Percentiles rank a stretch among this genome's conserved stretches.
Conservation (phyloP, 2,888 invertebrate species). For the Diabrotica balteata region DNA sequence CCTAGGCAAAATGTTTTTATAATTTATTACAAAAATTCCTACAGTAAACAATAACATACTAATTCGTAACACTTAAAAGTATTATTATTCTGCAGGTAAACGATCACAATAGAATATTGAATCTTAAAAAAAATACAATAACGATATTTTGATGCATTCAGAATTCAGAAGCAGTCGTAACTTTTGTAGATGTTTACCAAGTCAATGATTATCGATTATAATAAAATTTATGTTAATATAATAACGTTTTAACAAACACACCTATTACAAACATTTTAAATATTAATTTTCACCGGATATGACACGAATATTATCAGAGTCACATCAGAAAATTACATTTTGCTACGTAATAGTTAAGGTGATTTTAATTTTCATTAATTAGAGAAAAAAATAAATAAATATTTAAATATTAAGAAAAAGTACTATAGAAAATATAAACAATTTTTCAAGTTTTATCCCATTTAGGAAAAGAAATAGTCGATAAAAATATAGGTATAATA, state of each 20-base stretch:
- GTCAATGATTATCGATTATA: conserved; percentile 35
- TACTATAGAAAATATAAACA: too few relatives aligned
- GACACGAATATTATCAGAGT: conserved; percentile 40
- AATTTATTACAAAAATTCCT: not conserved
- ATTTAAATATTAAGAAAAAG: too few relatives aligned
- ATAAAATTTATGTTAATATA: conserved; percentile 37
- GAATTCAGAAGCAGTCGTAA: conserved; percentile 33
- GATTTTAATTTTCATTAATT: too few relatives aligned
- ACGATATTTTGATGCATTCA: conserved; percentile 29
- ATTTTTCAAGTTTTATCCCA: too few relatives aligned
- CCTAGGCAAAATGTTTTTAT: not conserved
- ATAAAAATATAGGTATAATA: too few relatives aligned
- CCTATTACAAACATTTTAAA: conserved; percentile 42
- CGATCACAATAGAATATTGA: conserved; percentile 25
- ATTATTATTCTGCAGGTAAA: conserved; percentile 20
- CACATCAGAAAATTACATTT: conserved; percentile 31
- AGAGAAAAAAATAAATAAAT: too few relatives aligned
- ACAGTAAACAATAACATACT: conserved; percentile 3
- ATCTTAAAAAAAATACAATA: conserved; percentile 30
- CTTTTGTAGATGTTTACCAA: conserved; percentile 33
- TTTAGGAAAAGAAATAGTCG: too few relatives aligned
- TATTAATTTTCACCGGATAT: conserved; percentile 38
- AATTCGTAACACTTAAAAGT: conserved; percentile 22
- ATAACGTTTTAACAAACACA: conserved; percentile 42
- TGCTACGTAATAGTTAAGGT: not conserved